phyloP scores from a whole-genome alignment of 2,113 vertebrate species.

The Silurus glanis region DNA sequence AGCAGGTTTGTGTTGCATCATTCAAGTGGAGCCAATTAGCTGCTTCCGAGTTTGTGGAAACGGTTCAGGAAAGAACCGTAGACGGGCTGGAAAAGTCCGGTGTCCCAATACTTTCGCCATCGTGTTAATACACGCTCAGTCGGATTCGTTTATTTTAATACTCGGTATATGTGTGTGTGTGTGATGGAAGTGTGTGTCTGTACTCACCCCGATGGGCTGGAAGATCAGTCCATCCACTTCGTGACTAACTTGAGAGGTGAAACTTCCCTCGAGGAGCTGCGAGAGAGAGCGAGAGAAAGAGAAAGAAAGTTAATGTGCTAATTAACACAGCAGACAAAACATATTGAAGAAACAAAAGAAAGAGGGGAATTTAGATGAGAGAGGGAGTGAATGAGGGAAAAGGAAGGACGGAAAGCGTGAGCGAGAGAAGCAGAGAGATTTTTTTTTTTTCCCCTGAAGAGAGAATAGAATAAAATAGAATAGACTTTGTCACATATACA shows the following conservation, averaged over 20 bases:
- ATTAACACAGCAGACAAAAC: neutral
- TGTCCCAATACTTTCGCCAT: too few species aligned
- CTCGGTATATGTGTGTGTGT: neutral
- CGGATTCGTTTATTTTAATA: slow-evolving; percentile 2
- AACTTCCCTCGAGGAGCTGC: slow-evolving; percentile 95
- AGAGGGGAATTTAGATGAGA: neutral
- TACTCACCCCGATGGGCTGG: slow-evolving; percentile 93
- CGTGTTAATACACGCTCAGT: neutral
- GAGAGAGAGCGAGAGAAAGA: slow-evolving; percentile 43
- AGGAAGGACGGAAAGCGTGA: neutral
- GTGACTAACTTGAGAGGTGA: slow-evolving; percentile 96
- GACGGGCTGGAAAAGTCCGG: too few species aligned
- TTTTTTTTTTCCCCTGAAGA: too few species aligned
- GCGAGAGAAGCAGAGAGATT: neutral
- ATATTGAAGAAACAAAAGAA: neutral
- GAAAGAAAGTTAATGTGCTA: neutral
- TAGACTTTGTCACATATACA: too few species aligned
- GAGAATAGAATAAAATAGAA: too few species aligned
- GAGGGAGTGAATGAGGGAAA: neutral
- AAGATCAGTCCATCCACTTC: slow-evolving; percentile 98
- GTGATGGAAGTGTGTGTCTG: neutral
- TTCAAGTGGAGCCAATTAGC: too few species aligned
- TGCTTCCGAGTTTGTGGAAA: too few species aligned
- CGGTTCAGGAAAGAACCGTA: too few species aligned
- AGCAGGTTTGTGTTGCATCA: too few species aligned